Evolutionary conservation across 2,888 invertebrate species (phyloP).

Genomic region (Lepidocyrtinus sp.): DNA sequence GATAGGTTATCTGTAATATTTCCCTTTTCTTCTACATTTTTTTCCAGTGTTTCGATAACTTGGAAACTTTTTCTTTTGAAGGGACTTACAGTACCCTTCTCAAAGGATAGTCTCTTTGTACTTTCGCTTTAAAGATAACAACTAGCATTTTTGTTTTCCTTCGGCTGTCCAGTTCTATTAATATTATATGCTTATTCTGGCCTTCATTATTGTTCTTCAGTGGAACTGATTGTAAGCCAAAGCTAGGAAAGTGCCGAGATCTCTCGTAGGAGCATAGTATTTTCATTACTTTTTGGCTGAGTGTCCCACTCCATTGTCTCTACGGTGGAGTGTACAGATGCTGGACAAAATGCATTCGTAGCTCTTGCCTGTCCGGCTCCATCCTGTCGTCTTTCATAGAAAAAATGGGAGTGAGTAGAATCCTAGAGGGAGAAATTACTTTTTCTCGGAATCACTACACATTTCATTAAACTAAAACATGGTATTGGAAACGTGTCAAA

Average conservation of each 20-base stretch:
- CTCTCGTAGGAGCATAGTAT: neutral
- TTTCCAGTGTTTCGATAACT: neutral
- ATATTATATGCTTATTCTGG: neutral
- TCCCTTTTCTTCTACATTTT: neutral
- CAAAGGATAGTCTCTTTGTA: neutral
- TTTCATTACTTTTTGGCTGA: neutral
- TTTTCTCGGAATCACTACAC: neutral
- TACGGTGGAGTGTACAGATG: no score
- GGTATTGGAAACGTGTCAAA: neutral
- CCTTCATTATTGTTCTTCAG: neutral
- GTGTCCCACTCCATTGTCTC: neutral
- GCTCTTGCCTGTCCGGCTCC: constrained; percentile 54
- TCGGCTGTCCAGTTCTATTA: constrained; percentile 1
- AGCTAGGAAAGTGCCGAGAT: neutral
- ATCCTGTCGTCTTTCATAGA: constrained; percentile 44
- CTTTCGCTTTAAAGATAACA: constrained; percentile 16
- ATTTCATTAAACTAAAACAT: constrained; percentile 10
- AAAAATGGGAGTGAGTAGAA: constrained; percentile 1
- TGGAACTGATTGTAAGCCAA: constrained; percentile 13
- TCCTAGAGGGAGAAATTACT: neutral
- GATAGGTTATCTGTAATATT: constrained; percentile 16
- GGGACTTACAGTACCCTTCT: neutral
- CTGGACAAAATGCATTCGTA: no score
- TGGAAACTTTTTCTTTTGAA: neutral
- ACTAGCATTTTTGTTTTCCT: constrained; percentile 40